phyloP scores from a whole-genome alignment of 37 sponge, comb jelly and placozoan species.

The Axinella damicornis region DNA sequence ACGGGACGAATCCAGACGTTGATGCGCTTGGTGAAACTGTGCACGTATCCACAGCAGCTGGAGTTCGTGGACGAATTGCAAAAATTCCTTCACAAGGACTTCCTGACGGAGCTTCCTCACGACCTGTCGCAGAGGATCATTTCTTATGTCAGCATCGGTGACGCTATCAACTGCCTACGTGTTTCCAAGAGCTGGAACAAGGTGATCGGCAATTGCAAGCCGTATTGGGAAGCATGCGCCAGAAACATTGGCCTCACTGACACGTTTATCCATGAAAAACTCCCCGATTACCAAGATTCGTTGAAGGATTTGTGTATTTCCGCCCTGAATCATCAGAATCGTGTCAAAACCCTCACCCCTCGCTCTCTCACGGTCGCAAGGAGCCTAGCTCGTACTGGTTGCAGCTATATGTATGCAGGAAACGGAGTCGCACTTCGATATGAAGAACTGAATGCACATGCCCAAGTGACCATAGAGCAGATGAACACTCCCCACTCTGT shows the following conservation, averaged over 20 bases:
- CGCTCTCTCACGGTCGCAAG: background rate
- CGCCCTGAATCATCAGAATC: constrained; percentile 26
- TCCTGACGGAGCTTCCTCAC: constrained; percentile 35
- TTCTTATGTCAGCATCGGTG: constrained; percentile 29
- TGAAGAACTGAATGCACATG: constrained; percentile 20
- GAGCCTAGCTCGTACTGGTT: background rate
- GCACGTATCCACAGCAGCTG: constrained; percentile 56
- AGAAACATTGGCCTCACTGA: constrained; percentile 24
- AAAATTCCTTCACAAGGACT: constrained; percentile 44
- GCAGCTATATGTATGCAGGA: constrained; percentile 42
- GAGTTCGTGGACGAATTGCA: constrained; percentile 24
- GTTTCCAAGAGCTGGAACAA: constrained; percentile 64
- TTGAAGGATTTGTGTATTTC: constrained; percentile 18
- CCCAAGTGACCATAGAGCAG: constrained; percentile 33
- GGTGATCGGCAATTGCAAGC: constrained; percentile 12
- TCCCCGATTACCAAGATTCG: background rate
- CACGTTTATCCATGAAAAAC: background rate
- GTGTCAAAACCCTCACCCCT: background rate
- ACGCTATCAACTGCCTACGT: constrained; percentile 21
- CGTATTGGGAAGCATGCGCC: constrained; percentile 36
- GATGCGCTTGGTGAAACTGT: constrained; percentile 28
- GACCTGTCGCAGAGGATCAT: constrained; percentile 21
- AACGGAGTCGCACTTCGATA: constrained; percentile 42
- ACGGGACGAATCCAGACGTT: background rate
- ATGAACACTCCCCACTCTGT: constrained; percentile 4